Evolutionary conservation across 2,888 invertebrate genomes (phyloP).

Genomic region (Tillus elongatus): DNA sequence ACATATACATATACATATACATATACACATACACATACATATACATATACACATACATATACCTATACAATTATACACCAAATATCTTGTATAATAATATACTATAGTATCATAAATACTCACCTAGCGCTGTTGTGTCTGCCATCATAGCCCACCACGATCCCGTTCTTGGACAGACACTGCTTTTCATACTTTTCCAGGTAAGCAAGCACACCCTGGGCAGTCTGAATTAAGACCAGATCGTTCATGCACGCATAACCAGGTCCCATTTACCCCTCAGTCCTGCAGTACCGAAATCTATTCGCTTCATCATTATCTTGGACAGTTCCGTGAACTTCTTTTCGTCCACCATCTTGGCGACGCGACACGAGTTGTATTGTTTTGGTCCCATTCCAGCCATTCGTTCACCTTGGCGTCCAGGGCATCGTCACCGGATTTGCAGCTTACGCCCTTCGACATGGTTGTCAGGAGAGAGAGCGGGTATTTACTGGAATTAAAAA

Average conservation of each 20-base stretch:
- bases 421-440: not conserved
- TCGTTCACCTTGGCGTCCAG: slow-evolving; percentile 44
- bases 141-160: slow-evolving; percentile 89
- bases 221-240: slow-evolving; percentile 88
- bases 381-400: slow-evolving; percentile 72
- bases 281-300: slow-evolving; percentile 90
- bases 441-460: not conserved
- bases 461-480: too few relatives aligned
- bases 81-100: too few relatives aligned
- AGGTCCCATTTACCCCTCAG: slow-evolving; percentile 86
- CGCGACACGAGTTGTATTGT: slow-evolving; percentile 55
- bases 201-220: slow-evolving; percentile 79
- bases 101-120: too few relatives aligned
- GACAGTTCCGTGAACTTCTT: slow-evolving; percentile 52
- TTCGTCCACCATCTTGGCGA: slow-evolving; percentile 49
- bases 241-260: slow-evolving; percentile 95
- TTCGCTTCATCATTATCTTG: slow-evolving; percentile 57
- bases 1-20: too few relatives aligned
- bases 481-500: too few relatives aligned
- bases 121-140: slow-evolving; percentile 84
- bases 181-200: slow-evolving; percentile 52
- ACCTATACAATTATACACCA: too few relatives aligned
- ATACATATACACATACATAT: too few relatives aligned
- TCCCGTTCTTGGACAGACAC: slow-evolving; percentile 54
- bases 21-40: too few relatives aligned